Conservation (phyloP, 1,140 invertebrate species). For the Musca domestica region DNA sequence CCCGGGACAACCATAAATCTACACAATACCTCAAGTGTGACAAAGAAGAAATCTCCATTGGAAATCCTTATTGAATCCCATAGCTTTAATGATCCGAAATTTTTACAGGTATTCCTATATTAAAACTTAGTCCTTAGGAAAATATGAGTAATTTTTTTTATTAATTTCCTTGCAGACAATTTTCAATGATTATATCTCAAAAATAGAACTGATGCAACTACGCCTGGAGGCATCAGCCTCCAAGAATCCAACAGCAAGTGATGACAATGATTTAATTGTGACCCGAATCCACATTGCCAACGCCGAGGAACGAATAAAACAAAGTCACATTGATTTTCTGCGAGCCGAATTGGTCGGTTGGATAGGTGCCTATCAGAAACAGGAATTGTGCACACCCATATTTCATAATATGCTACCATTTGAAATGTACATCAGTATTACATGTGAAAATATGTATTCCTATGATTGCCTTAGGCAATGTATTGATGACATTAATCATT, state of each 20-base stretch:
- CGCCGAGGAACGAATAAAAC: neutral
- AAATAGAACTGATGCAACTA: constrained; percentile 23
- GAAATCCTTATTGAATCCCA: too few relatives aligned
- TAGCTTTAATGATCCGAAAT: too few relatives aligned
- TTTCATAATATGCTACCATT: constrained; percentile 15
- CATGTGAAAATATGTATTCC: constrained; percentile 21
- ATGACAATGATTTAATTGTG: neutral
- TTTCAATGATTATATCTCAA: neutral
- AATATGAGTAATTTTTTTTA: too few relatives aligned
- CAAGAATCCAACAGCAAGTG: neutral
- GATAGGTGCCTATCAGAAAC: constrained; percentile 14
- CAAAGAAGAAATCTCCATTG: too few relatives aligned
- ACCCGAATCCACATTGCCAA: constrained; percentile 8
- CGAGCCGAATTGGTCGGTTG: constrained; percentile 5
- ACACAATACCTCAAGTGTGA: too few relatives aligned
- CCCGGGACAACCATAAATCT: too few relatives aligned
- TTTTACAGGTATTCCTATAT: too few relatives aligned
- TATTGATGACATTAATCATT: neutral
- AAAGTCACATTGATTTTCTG: constrained; percentile 11
- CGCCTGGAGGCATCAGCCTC: neutral
- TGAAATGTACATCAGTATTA: constrained; percentile 4
- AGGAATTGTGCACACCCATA: neutral
- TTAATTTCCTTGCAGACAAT: too few relatives aligned
- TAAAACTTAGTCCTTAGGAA: too few relatives aligned
- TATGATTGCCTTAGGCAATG: constrained; percentile 14